Percentiles rank a stretch among this genome's conserved stretches.
Evolutionary conservation across 2,113 vertebrate species (phyloP).

Genomic region (Indicator maculatus): DNA sequence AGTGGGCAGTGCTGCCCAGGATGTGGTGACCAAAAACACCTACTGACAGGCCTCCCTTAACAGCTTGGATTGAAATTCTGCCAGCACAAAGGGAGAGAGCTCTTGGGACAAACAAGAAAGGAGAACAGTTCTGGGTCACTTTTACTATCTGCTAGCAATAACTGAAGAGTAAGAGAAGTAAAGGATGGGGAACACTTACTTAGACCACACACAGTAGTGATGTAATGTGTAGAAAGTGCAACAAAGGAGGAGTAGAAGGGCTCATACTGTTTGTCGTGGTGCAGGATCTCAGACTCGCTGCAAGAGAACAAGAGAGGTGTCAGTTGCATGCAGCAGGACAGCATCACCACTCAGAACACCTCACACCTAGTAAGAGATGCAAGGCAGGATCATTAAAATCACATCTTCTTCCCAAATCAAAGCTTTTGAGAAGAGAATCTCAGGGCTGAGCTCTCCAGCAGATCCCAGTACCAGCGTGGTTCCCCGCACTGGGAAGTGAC

Average conservation of each 20-base stretch:
- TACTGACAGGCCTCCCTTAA: neutral
- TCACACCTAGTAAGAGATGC: no score
- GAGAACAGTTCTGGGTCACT: neutral
- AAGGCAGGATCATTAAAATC: neutral
- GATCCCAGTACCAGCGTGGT: neutral
- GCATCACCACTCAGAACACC: accelerated
- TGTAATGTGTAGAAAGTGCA: slow-evolving; percentile 98
- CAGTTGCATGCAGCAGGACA: neutral
- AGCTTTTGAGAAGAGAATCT: neutral
- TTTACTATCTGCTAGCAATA: neutral
- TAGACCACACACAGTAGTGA: slow-evolving; percentile 95
- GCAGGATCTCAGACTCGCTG: slow-evolving; percentile 96
- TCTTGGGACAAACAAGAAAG: neutral
- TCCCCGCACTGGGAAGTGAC: neutral
- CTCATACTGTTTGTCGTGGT: slow-evolving; percentile 98
- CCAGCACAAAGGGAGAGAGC: neutral
- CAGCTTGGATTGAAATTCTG: neutral
- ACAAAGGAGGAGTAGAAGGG: slow-evolving; percentile 99
- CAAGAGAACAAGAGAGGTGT: neutral
- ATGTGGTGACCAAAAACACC: neutral
- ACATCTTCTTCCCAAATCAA: neutral
- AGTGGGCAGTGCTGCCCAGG: accelerated
- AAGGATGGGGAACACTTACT: slow-evolving; percentile 81
- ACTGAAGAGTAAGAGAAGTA: neutral
- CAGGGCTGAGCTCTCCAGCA: neutral